Conservation (phyloP, 2,797 vertebrate species). For the Cyprinella venusta region DNA sequence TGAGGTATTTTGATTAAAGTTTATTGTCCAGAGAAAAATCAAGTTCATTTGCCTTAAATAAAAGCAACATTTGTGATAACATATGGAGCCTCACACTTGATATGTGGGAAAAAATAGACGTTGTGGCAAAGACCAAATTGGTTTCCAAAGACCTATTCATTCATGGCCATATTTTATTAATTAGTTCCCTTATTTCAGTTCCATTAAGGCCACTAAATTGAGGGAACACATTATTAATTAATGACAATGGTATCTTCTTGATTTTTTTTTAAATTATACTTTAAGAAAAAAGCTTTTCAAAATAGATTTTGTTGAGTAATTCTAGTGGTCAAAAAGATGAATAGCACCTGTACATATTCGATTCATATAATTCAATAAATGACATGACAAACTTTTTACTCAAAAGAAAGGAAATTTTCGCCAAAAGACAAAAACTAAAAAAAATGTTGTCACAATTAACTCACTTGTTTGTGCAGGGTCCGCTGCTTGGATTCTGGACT, state of each 20-base stretch:
- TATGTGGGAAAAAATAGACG: neutral
- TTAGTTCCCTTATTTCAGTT: neutral
- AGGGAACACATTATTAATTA: neutral
- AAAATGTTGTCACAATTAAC: neutral
- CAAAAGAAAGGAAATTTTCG: too few species aligned
- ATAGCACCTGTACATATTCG: too few species aligned
- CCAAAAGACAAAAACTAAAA: neutral
- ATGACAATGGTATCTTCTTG: neutral
- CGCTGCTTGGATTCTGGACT: conserved; percentile 94
- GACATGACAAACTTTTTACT: too few species aligned
- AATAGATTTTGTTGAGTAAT: neutral
- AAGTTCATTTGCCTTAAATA: neutral
- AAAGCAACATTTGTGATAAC: neutral
- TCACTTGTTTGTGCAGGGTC: conserved; percentile 70
- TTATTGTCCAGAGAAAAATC: neutral
- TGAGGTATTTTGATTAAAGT: neutral
- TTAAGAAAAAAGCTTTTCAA: neutral
- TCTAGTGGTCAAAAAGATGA: neutral
- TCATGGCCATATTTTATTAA: neutral
- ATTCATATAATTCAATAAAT: too few species aligned
- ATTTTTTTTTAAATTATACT: neutral
- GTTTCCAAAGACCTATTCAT: neutral
- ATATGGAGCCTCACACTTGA: neutral
- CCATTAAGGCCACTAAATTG: neutral
- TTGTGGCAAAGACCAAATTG: neutral